These are phyloP conservation scores for Ctena decussata DNA, from an alignment of 2,888 invertebrate genomes.

Conservation along the genomic window DNA sequence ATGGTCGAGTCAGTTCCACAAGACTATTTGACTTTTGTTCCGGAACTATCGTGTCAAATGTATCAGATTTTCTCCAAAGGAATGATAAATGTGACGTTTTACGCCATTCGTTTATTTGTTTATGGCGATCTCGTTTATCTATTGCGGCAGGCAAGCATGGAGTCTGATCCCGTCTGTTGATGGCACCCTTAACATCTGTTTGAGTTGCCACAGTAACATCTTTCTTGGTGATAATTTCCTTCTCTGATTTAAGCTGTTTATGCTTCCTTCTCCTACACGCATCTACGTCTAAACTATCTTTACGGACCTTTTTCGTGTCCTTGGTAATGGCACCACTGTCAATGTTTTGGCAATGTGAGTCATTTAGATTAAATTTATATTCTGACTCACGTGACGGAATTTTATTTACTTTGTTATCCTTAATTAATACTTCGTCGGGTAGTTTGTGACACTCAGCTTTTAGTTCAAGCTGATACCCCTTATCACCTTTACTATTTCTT, in stretches of 20 bases:
- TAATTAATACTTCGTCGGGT: background rate
- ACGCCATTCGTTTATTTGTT: conserved; percentile 73
- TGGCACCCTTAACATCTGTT: conserved; percentile 34
- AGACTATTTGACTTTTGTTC: conserved; percentile 76
- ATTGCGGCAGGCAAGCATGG: conserved; percentile 36
- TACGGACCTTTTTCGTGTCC: background rate
- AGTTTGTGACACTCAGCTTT: background rate
- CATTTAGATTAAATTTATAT: background rate
- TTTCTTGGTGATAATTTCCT: background rate
- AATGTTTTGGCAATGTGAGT: background rate
- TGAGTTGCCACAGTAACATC: conserved; percentile 27
- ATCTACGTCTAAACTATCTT: conserved; percentile 32
- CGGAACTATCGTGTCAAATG: conserved; percentile 60
- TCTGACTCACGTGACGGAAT: background rate
- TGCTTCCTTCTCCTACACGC: conserved; percentile 20
- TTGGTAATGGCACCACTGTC: background rate
- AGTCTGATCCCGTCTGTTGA: background rate
- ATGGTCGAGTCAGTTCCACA: conserved; percentile 72
- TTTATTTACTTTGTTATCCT: background rate
- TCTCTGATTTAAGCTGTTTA: background rate
- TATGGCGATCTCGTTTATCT: conserved; percentile 52
- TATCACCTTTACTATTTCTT: background rate
- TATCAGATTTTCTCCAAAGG: conserved; percentile 67
- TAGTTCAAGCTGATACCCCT: background rate
- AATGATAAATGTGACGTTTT: conserved; percentile 72